Base-by-base conservation (phyloP, 2,113 vertebrate genomes). In the Coregonus clupeaformis region DNA sequence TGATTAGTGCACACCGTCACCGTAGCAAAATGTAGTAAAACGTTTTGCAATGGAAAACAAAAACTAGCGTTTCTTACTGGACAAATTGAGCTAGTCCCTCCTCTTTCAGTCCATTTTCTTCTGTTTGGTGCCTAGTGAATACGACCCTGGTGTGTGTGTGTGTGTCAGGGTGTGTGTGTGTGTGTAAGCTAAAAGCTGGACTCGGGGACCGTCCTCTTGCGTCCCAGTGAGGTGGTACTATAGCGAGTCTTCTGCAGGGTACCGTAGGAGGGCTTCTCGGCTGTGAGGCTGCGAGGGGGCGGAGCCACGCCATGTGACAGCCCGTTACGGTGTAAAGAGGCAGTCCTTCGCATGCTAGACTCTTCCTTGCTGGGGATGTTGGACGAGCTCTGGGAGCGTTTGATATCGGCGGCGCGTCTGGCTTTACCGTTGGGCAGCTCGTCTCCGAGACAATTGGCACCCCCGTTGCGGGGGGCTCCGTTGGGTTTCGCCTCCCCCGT, bases 131-230 rank as follows among this genome's bases (percentile, higher is more conserved):
- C 16, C 4, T 22, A 45, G 3, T 47, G 25, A 52, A 52, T 18
- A 52, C 16, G 0, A 52, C 49, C 49, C 49, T 52, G 14, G 13
- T 30, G 22, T 49, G n/a, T n/a, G n/a, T n/a, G 45, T 29, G 45
- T 22, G 63, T 14, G 14, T 49, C 3, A 13, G 30, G 9, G 13
- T 47, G 68, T 25, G n/a, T n/a, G 59, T 57, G 64, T 22, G 29
- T 27, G 9, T 32, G 63, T 12, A 18, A 73, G 59, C 96, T 90
- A 98, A 89, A 98, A 96, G 88, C 95, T 97, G 68, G 96, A 98
- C 81, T 98, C 97, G 0, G 95, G 96, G 49, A 98, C 94, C 0
- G 89, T 83, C 83, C 84, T 95, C 59, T 90, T 84, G 25, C 88
- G 89, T 2, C 91, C 91, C 80, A 96, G 90, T 0, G 93, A 94